Base-by-base conservation (phyloP, 2,113 vertebrate species). In the Carollia perspicillata region DNA sequence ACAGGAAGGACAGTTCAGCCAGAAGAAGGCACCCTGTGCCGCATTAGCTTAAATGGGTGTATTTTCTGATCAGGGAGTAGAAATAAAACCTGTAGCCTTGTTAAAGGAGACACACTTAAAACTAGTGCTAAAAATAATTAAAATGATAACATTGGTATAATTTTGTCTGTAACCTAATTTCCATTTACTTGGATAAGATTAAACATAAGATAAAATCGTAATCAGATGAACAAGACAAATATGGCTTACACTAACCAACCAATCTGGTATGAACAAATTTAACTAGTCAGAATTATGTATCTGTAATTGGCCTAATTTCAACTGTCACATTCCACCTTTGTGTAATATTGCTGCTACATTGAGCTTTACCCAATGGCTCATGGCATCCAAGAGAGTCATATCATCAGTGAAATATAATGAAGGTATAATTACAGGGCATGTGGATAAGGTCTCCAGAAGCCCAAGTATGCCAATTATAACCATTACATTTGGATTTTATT, bases 241-340 rank as follows among this genome's bases (percentile, higher is more conserved):
- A 88, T 53, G 37, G 33, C 60, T 96, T 90, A 40, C 2, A 71
- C 8, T 85, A 84, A 84, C 49, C 23, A 88, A 60, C 30, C 6
- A 80, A 20, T 92, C 37, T 69, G 51, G 11, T 90, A 60, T 72
- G 44, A 75, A 80, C 26, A 60, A 75, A 88, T 90, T 79, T 92
- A 84, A 95, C 65, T 66, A 53, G 51, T 60, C 60, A 95, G n/a
- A 90, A 93, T 85, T 84, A 23, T 6, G 53, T 84, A 23, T 35
- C 58, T 40, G 80, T 95, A 92, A 90, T 47, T 96, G 58, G 33
- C 26, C n/a, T 90, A 95, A 83, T 95, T 96, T 65, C 47, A 84
- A 44, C 30, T 58, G n/a, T 72, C 90, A 90, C 14, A 71, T 94
- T 93, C 68, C 28, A 81, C 58, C 44, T 78, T 58, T 65, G 26